Evolutionary conservation across 2,797 vertebrate genomes (phyloP).

Genomic region (Furcifer pardalis): DNA sequence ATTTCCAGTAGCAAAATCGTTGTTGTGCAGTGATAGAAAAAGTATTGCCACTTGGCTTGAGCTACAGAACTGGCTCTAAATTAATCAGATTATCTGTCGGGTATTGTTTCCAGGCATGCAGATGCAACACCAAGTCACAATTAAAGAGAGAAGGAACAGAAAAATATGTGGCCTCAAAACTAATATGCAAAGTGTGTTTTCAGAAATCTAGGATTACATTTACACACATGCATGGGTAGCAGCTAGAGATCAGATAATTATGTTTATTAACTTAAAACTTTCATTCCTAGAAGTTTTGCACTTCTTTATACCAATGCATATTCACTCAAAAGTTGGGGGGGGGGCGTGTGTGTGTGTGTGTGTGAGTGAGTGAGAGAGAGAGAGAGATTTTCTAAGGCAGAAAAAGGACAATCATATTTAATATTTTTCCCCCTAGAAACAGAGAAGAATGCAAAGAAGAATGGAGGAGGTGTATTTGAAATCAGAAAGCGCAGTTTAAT

Average conservation of each 20-base stretch:
- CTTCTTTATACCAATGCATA: neutral
- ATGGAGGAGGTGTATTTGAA: conserved; percentile 1
- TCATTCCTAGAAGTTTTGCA: neutral
- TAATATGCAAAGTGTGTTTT: neutral
- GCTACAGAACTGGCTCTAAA: no score
- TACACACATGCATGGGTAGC: neutral
- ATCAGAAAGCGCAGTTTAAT: conserved; percentile 15
- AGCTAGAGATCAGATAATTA: neutral
- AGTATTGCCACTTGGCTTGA: no score
- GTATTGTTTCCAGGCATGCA: no score
- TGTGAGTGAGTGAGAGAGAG: no score
- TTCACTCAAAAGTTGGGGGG: no score
- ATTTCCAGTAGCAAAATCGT: no score
- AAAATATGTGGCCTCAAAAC: neutral
- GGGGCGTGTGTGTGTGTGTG: no score
- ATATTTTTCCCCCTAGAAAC: conserved; percentile 4
- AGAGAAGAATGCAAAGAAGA: neutral
- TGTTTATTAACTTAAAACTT: neutral
- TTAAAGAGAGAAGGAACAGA: neutral
- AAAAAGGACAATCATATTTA: neutral
- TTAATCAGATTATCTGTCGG: no score
- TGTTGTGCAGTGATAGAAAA: no score
- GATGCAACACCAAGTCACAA: no score
- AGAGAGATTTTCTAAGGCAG: neutral
- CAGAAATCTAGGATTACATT: neutral